Evolutionary conservation across 2,888 invertebrate species (phyloP), one percentile per base, ranked within the genome.

Genomic region (Ernsta delagoae): DNA sequence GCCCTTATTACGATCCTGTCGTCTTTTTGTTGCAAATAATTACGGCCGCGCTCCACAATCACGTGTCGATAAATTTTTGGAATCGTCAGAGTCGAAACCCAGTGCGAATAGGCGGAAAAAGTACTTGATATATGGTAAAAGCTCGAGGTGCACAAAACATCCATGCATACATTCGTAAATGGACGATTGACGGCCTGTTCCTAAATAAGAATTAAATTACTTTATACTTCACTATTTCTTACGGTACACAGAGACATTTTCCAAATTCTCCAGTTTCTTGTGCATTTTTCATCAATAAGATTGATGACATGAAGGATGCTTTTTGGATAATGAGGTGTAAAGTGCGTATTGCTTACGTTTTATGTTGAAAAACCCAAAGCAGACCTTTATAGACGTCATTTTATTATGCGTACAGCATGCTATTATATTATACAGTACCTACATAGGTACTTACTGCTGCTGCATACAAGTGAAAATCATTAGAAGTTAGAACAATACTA

Each of bases 11-110:
- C 89, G 85, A 83, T 79, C 83, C 85, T 86, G 87, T 87, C 90
- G 87, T 87, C 87, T 90, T 90, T 88, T 90, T 91, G 85, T 86
- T 85, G 79, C 81, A 79, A 86, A 89, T 92, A 90, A 92, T 92
- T 91, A 92, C 86, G 83, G 83, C 80, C 79, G 81, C 83, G 79
- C 79, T 78, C 77, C 77, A 76, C 81, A 80, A 85, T 83, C 80
- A 79, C 78, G 78, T 75, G 73, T 75, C 75, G 77, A 77, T 78
- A 78, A 73, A 72, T 75, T 76, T 75, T 79, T 78, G 78, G 77
- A 75, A 71, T 71, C 66, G 71, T 65, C 68, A 69, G 50, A 59
- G 59, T 70, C 64, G 69, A 59, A 62, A 59, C 59, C 59, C 53
- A 59, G n/a, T 43, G 43, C 63, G 69, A 57, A 62, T 68, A 68